Percentiles rank a stretch among this genome's conserved stretches.
Conservation (phyloP, 2,797 vertebrate species). For the Columba guinea region DNA sequence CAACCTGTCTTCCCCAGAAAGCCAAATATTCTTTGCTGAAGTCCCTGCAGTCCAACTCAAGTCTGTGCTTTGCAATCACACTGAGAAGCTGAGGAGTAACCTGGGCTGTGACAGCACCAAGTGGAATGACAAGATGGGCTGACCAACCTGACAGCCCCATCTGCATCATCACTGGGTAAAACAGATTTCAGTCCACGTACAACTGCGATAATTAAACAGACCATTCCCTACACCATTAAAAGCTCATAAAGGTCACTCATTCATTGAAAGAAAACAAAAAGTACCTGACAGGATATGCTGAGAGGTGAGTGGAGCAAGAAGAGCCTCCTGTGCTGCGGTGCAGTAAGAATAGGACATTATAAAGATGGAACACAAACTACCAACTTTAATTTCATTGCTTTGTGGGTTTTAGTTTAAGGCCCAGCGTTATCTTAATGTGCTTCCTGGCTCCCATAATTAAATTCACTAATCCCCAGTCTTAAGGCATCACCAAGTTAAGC, state of each 20-base stretch:
- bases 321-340: not conserved
- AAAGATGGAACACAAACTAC: not conserved
- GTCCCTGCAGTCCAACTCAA: fast-evolving
- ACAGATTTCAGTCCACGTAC: fast-evolving
- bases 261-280: not conserved
- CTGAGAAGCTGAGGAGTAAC: not conserved
- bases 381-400: constrained; percentile 8
- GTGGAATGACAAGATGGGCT: fast-evolving
- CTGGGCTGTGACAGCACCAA: fast-evolving
- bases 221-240: not conserved
- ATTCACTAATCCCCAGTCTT: constrained; percentile 66
- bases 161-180: not conserved
- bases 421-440: constrained; percentile 56
- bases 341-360: not conserved
- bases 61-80: not conserved
- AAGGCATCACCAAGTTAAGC: constrained; percentile 66
- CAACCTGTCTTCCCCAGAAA: not conserved
- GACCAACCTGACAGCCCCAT: not conserved
- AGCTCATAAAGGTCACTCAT: not conserved
- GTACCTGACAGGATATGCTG: fast-evolving
- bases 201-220: not conserved
- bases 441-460: constrained; percentile 64
- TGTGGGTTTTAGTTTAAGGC: constrained; percentile 50
- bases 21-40: not conserved
- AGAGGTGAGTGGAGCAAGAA: not conserved